Conservation (phyloP, 92 coral and sea anemone genomes). For the Porites evermanni region DNA sequence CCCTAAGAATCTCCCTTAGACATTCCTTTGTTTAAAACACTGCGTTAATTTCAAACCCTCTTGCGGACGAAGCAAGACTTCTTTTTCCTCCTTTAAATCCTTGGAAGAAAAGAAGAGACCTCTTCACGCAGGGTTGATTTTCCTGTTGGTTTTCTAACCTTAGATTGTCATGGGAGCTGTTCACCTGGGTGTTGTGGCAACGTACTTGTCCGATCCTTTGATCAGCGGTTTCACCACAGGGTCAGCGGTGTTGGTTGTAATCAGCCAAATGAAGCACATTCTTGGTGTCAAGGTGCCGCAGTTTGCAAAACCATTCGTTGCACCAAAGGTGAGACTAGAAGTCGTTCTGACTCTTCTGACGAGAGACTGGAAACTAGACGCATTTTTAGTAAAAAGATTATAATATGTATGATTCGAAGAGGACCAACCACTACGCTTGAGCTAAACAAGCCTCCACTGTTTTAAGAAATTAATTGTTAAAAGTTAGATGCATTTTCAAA, state of each 20-base stretch:
- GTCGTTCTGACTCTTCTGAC: background rate
- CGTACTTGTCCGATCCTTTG: conserved; percentile 86
- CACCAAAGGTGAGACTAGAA: conserved; percentile 70
- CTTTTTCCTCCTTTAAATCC: too few relatives aligned
- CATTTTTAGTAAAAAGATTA: background rate
- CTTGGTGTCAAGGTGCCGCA: conserved; percentile 83
- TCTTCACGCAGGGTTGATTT: too few relatives aligned
- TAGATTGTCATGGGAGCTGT: conserved; percentile 89
- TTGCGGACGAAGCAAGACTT: too few relatives aligned
- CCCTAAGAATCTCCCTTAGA: too few relatives aligned
- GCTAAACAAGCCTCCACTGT: too few relatives aligned
- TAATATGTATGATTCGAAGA: too few relatives aligned
- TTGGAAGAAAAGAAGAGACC: too few relatives aligned
- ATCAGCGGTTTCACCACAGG: conserved; percentile 99
- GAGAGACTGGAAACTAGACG: background rate
- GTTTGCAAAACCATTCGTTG: conserved; percentile 64
- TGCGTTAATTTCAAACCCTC: too few relatives aligned
- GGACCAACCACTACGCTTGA: too few relatives aligned
- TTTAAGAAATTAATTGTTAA: too few relatives aligned
- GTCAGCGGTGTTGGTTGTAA: conserved; percentile 80
- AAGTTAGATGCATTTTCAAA: too few relatives aligned
- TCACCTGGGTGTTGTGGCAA: conserved; percentile 83
- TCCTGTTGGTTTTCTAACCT: background rate
- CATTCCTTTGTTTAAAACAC: too few relatives aligned
- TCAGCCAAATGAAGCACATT: conserved; percentile 86